Base-by-base conservation (phyloP, 2,888 invertebrate species). In the Tupiocoris notatus region DNA sequence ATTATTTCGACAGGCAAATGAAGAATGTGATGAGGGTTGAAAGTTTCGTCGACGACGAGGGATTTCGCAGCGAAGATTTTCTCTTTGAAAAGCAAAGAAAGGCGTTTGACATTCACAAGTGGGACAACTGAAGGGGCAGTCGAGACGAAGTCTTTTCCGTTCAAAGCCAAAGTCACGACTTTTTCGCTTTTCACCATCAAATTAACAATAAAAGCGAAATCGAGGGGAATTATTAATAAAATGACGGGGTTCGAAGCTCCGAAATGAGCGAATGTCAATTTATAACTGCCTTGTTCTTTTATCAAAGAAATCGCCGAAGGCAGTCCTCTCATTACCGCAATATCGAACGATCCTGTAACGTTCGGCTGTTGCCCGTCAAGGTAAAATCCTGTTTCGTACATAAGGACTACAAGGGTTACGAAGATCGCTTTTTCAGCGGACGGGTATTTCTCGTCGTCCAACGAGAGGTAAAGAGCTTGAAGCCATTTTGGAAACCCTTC, bases 401-500 rank as follows among this genome's bases (percentile, higher is more conserved):
- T 62, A 21, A 73, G 20, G 21, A 54, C 39, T 0, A 73, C 62
- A 7, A 73, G 63, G 39, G 73, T 12, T 2, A 21, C 16, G 3
- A 63, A 9, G 6, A 73, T 61, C 18, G 73, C 73, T 39, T 73
- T 54, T 21, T 61, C 73, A 3, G n/a, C 21, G 12, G 21, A 16
- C 18, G 59, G 21, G 20, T 18, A 18, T 16, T 23, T 20, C 20
- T 57, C 63, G 3, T 23, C n/a, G 39, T 61, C 22, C 16, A 23
- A 20, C 39, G 62, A 54, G 9, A 73, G 39, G 39, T 39, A 39
- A 54, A 73, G 22, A 16, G 20, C 18, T 54, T 62, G 73, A 20
- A 73, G 62, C 73, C 73, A 73, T 17, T 73, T 17, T 6, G 73
- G 73, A 7, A 57, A 25, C 7, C 73, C 73, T 16, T 73, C 73